Base-by-base conservation (phyloP, 2,113 vertebrate species). In the Chaetodon auriga region DNA sequence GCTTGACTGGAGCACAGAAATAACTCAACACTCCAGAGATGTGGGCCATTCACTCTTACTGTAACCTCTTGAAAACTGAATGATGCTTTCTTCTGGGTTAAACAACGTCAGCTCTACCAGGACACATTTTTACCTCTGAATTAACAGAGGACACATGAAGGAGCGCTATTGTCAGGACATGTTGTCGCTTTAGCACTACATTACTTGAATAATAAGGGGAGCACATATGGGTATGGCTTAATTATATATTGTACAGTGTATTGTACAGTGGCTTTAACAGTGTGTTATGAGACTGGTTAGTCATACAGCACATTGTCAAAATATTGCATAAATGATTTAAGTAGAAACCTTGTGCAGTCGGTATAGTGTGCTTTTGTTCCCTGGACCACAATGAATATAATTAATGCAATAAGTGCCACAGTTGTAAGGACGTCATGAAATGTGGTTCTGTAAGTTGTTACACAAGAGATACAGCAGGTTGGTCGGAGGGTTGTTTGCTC, bases 21-120 rank as follows among this genome's bases (percentile, higher is more conserved):
- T 75, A 82, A 78, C 57, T 84, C 65, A 80, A 72, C 72, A 73
- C 69, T 68, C 21, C 18, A 81, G 19, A 49, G 25, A 66, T 23
- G 23, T 0, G 65, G 43, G 51, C 35, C 65, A 25, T 10, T 21
- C 43, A 13, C 55, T 45, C 63, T 51, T 65, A 48, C 9, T 41
- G 8, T 11, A 66, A 46, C 0, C 49, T 23, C 75, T 68, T 81
- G n/a, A 70, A 54, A 41, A 8, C 13, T 45, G 30, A 71, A 68
- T 86, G 15, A 64, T 14, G 7, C 23, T 65, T 78, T 12, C 18
- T 79, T 55, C 25, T 35, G 8, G 19, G 23, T 51, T 45, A 45
- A 7, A 45, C 11, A 10, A 45, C 43, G 1, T 45, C 43, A 45
- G 43, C 43, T 45, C 43, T 12, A 45, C 11, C 51, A 14, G 30